These are phyloP conservation scores for Zaprionus lineosus DNA, from an alignment of 2,888 invertebrate species.

Conservation along the genomic window DNA sequence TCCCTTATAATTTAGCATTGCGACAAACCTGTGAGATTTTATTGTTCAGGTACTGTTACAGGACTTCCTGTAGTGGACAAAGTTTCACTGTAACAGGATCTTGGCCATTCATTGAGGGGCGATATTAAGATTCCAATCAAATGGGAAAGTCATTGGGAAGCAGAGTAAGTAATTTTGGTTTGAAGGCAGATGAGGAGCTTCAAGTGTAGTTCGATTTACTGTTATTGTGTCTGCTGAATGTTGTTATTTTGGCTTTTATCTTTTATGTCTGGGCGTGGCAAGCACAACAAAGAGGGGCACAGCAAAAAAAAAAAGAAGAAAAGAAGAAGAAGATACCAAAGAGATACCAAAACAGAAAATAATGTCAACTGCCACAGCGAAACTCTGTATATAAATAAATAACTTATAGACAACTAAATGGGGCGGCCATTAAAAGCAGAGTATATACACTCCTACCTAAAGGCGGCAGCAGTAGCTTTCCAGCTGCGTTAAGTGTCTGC, in stretches of 20 bases:
- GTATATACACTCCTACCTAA: too few relatives aligned
- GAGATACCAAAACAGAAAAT: constrained; percentile 29
- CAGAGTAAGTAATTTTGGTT: constrained; percentile 22
- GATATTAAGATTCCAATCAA: constrained; percentile 28
- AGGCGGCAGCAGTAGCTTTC: constrained; percentile 28
- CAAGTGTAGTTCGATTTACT: constrained; percentile 63
- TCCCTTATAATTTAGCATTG: too few relatives aligned
- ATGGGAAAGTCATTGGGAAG: constrained; percentile 12
- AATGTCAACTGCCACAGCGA: constrained; percentile 48
- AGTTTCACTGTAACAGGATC: too few relatives aligned
- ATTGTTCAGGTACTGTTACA: too few relatives aligned
- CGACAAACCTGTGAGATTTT: too few relatives aligned
- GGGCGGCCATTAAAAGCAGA: constrained; percentile 51
- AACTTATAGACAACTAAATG: constrained; percentile 68
- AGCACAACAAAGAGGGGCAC: neutral
- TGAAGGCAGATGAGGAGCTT: constrained; percentile 35
- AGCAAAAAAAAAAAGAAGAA: constrained; percentile 2
- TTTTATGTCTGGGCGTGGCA: constrained; percentile 45
- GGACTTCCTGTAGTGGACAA: too few relatives aligned
- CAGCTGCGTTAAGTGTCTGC: constrained; percentile 38
- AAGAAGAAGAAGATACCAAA: neutral
- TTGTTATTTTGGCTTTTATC: constrained; percentile 42
- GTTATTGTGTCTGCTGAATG: constrained; percentile 49
- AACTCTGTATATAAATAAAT: constrained; percentile 58
- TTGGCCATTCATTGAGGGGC: constrained; percentile 5